These are phyloP conservation scores for Sitta carolinensis DNA, from an alignment of 2,797 vertebrate species.

Conservation along the genomic window DNA sequence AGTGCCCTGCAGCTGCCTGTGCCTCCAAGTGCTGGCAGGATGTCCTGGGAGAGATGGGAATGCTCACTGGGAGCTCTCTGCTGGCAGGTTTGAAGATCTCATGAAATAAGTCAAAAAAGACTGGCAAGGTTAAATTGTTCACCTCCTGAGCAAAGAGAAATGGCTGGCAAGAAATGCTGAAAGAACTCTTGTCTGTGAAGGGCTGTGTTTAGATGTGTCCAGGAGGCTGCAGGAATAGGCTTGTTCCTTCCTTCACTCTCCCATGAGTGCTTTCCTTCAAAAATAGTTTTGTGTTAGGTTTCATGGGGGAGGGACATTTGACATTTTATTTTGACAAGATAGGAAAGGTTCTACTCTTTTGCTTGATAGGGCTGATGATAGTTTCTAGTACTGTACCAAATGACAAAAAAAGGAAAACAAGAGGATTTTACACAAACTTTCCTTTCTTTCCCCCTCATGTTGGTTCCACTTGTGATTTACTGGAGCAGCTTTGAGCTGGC, in stretches of 20 bases:
- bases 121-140: background rate
- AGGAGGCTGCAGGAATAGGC: background rate
- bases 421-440: background rate
- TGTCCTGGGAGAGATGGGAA: background rate
- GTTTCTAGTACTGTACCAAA: background rate
- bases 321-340: background rate
- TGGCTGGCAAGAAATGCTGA: background rate
- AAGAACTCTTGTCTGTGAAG: background rate
- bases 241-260: background rate
- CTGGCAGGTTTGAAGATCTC: background rate
- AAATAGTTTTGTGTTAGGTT: fast-evolving
- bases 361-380: background rate
- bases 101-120: background rate
- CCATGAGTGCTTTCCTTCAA: background rate
- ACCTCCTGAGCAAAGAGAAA: background rate
- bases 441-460: fast-evolving
- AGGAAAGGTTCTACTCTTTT: background rate
- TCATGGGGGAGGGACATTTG: background rate
- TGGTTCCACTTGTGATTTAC: background rate
- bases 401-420: background rate
- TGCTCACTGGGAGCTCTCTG: background rate
- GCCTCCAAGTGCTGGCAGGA: background rate
- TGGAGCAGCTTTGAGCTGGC: background rate
- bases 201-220: background rate
- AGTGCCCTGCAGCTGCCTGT: background rate